These are phyloP conservation scores for Narcine bancroftii DNA, from an alignment of 2,113 vertebrate species.

Conservation along the genomic window DNA sequence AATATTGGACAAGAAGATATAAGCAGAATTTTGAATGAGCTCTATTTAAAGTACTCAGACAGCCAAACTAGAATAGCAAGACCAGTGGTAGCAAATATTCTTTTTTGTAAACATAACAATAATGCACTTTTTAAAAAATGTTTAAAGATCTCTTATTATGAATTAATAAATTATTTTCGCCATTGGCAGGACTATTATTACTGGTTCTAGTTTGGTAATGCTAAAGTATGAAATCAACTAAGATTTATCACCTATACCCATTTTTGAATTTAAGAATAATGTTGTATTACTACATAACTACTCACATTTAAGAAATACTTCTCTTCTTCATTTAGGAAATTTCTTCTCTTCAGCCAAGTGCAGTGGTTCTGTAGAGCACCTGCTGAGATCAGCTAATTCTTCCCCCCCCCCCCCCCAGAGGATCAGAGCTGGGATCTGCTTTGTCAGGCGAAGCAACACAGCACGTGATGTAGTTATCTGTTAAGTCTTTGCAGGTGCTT, in stretches of 20 bases:
- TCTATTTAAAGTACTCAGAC: no score
- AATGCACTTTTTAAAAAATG: not conserved
- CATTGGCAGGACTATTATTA: not conserved
- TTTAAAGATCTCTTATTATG: not conserved
- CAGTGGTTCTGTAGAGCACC: not conserved
- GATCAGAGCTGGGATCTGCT: slow-evolving; percentile 1
- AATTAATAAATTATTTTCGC: not conserved
- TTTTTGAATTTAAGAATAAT: no score
- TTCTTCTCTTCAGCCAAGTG: not conserved
- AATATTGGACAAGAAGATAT: no score
- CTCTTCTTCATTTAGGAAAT: not conserved
- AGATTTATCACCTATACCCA: not conserved
- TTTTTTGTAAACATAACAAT: no score
- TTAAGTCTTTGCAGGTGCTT: not conserved
- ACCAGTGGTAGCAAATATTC: no score
- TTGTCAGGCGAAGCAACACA: not conserved
- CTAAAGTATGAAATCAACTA: not conserved
- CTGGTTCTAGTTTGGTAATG: not conserved
- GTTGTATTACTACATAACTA: not conserved
- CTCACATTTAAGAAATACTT: not conserved
- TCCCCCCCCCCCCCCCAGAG: not conserved
- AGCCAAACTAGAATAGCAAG: no score
- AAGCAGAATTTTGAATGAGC: no score
- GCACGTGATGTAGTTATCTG: not conserved
- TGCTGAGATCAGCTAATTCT: not conserved